Conservation (phyloP, 2,113 vertebrate genomes). For the Embiotoca jacksoni region DNA sequence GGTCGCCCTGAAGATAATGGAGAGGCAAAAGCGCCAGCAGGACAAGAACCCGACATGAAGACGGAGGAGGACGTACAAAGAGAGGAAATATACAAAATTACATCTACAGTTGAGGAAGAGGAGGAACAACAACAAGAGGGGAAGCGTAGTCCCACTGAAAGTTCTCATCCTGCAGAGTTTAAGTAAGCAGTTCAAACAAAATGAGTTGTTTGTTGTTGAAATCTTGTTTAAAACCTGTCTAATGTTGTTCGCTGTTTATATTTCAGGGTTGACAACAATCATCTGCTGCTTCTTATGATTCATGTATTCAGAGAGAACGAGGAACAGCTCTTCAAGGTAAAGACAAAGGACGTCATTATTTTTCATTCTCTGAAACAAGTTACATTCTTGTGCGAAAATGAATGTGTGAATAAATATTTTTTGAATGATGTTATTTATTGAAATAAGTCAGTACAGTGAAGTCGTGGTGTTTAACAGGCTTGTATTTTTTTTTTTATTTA, state of each 20-base stretch:
- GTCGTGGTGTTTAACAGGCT: neutral
- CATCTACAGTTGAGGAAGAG: conserved; percentile 28
- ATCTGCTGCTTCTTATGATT: conserved; percentile 97
- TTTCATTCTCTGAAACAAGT: neutral
- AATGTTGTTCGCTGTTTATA: conserved; percentile 32
- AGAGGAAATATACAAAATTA: conserved; percentile 50
- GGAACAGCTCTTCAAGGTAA: conserved; percentile 96
- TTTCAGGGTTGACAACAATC: conserved; percentile 97
- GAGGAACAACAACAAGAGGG: conserved; percentile 73
- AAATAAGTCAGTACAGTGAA: neutral
- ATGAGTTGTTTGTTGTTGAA: neutral
- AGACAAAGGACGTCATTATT: neutral
- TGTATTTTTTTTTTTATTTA: neutral
- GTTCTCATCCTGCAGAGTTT: conserved; percentile 92
- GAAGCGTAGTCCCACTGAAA: conserved; percentile 86
- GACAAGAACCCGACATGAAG: conserved; percentile 66
- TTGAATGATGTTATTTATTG: neutral
- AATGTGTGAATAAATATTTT: neutral
- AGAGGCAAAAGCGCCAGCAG: conserved; percentile 72
- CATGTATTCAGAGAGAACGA: conserved; percentile 98
- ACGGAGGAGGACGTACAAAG: neutral
- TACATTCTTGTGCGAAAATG: too few relatives aligned
- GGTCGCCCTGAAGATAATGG: conserved; percentile 89
- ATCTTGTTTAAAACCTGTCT: neutral
- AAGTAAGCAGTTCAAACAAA: conserved; percentile 83